A percentile compares a stretch with the other conserved stretches of the same genome.
These are phyloP conservation scores for Paramormyrops kingsleyae DNA, from an alignment of 2,113 vertebrate genomes.

Conservation along the genomic window DNA sequence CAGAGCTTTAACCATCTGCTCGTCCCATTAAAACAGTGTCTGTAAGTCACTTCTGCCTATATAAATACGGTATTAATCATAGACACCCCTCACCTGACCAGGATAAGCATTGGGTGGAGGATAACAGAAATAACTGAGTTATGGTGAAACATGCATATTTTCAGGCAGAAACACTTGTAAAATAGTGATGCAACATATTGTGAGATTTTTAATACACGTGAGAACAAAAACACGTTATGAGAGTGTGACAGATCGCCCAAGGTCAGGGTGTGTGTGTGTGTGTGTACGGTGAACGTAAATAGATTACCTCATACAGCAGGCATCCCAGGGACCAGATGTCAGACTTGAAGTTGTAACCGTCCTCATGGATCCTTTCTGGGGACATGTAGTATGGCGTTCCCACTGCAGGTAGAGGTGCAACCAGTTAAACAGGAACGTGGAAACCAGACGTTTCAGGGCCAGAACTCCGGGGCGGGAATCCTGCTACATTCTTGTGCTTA, in stretches of 20 bases:
- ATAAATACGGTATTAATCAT: not conserved
- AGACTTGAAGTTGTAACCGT: constrained; percentile 99
- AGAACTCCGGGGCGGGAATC: not conserved
- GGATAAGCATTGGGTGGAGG: not conserved
- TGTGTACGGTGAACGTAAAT: not conserved
- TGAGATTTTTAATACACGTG: not conserved
- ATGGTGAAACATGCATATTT: not conserved
- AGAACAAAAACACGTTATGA: not conserved
- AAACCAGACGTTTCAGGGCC: not conserved
- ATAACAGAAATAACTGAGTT: not conserved
- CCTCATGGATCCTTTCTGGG: constrained; percentile 67
- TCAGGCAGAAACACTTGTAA: not conserved
- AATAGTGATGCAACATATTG: not conserved
- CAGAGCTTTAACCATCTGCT: not conserved
- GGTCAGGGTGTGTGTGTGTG: not conserved
- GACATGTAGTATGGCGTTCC: constrained; percentile 91
- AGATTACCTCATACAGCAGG: constrained; percentile 88
- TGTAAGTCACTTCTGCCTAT: not conserved
- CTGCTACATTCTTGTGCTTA: not conserved
- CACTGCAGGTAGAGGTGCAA: constrained; percentile 63
- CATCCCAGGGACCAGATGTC: constrained; percentile 99
- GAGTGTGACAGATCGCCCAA: not conserved
- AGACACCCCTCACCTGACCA: not conserved
- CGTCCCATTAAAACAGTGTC: not conserved
- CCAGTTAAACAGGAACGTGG: not conserved